Base-by-base conservation (phyloP, 2,888 invertebrate genomes). In the Chaetoderma sp. region DNA sequence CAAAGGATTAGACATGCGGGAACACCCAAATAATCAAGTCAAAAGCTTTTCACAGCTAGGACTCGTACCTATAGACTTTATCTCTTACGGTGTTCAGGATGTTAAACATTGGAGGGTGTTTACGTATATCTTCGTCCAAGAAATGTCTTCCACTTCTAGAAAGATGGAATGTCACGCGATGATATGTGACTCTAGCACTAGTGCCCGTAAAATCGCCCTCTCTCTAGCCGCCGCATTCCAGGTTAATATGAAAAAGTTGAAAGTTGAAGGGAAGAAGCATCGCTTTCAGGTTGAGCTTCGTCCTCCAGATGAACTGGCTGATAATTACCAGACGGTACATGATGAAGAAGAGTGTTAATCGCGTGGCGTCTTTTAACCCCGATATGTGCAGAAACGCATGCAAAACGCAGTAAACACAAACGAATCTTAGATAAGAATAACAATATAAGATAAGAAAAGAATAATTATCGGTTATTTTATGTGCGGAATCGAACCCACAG, bases 31-130 rank as follows among this genome's bases (percentile, higher is more conserved):
- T n/a, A 85, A 82, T 68, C 79, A 65, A 45, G 72, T 78, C 16
- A 70, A 71, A 32, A 68, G 70, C 10, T n/a, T n/a, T n/a, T n/a
- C n/a, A n/a, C 63, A 68, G 1, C 63, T 57, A 4, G 81, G 80
- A 2, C 61, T 80, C 13, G 71, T 83, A 8, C 83, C 86, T 0
- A 81, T 86, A 18, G 81, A 85, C 69, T 83, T 83, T 64, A 83
- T 86, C 27, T 85, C 86, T 0, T 86, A 86, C 73, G 85, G 83
- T 27, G 84, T 84, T 5, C 86, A 86, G 71, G 85, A 86, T 64
- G 77, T 81, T 60, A 81, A 81, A 59, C 84, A 79, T 68, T 82
- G 83, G 75, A 72, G 81, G n/a, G 77, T 86, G 16, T 85, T 86
- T 66, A 78, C 80, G 10, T 83, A 82, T 65, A 85, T 86, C 60